Percentiles rank a stretch among this genome's conserved stretches.
phyloP scores from a whole-genome alignment of 1,140 invertebrate genomes.

The Eriosoma lanigerum region DNA sequence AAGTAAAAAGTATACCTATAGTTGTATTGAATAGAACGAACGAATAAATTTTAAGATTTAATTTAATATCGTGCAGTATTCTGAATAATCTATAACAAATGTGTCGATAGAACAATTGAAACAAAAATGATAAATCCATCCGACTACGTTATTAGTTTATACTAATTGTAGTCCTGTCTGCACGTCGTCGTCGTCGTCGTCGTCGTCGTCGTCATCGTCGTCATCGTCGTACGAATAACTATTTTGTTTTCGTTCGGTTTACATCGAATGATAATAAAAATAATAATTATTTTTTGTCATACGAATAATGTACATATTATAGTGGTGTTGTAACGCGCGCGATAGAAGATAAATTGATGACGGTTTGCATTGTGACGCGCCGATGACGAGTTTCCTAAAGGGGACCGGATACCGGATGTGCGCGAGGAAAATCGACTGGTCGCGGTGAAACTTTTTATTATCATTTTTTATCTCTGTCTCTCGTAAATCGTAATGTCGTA shows the following conservation, averaged over 20 bases:
- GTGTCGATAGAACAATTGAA: too few relatives aligned
- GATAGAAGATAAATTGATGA: background rate
- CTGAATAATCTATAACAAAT: too few relatives aligned
- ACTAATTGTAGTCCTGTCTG: too few relatives aligned
- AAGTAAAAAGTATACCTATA: too few relatives aligned
- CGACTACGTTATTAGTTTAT: too few relatives aligned
- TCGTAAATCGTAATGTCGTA: background rate
- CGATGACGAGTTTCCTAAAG: slow-evolving; percentile 49
- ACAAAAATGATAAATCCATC: too few relatives aligned
- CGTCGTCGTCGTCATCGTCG: background rate
- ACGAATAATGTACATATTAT: too few relatives aligned
- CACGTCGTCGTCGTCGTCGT: background rate
- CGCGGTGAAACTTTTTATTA: slow-evolving; percentile 33
- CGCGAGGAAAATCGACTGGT: slow-evolving; percentile 36
- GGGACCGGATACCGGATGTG: slow-evolving; percentile 38
- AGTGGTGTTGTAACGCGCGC: background rate
- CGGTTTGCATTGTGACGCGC: background rate
- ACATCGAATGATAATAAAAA: background rate
- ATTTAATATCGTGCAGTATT: too few relatives aligned
- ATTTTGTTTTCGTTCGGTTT: too few relatives aligned
- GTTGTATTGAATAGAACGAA: too few relatives aligned
- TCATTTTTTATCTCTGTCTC: background rate
- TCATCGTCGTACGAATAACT: too few relatives aligned
- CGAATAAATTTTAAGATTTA: too few relatives aligned
- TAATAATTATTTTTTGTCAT: slow-evolving; percentile 14